These are phyloP conservation scores for Coreius guichenoti DNA, from an alignment of 2,797 vertebrate species.

Conservation along the genomic window DNA sequence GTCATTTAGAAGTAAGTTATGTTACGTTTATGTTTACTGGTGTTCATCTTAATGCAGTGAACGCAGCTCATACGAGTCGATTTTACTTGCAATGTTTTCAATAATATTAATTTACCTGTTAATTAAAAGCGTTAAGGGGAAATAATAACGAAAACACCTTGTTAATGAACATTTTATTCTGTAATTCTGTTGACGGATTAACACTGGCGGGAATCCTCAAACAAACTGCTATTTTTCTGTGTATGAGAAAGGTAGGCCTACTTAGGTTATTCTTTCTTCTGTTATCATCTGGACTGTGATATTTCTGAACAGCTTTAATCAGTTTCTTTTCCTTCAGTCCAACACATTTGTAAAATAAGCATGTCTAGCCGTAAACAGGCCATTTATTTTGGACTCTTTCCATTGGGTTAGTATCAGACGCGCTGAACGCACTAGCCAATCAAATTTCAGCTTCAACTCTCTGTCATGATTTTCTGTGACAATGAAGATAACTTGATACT, in stretches of 20 bases:
- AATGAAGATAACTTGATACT: constrained; percentile 1
- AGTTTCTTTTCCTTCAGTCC: constrained; percentile 32
- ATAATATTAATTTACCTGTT: background rate
- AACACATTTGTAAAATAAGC: constrained; percentile 55
- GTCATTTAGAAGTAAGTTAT: too few relatives aligned
- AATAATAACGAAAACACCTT: background rate
- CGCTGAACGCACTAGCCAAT: constrained; percentile 42
- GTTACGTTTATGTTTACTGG: too few relatives aligned
- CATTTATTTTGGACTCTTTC: constrained; percentile 63
- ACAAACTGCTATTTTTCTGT: constrained; percentile 63
- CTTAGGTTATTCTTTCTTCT: constrained; percentile 66
- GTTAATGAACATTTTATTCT: background rate
- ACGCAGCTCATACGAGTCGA: background rate
- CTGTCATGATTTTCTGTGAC: constrained; percentile 47
- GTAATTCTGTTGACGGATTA: background rate
- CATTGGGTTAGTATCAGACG: constrained; percentile 46
- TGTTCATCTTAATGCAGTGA: too few relatives aligned
- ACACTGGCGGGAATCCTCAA: constrained; percentile 39
- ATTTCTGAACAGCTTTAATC: constrained; percentile 56
- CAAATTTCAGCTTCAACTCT: constrained; percentile 54
- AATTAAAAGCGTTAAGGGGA: background rate
- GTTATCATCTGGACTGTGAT: constrained; percentile 61
- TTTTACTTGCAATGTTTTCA: too few relatives aligned
- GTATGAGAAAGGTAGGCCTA: background rate
- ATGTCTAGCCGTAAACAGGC: constrained; percentile 36